phyloP scores from a whole-genome alignment of 1,140 invertebrate genomes.

The Drosophila pseudoananassae region DNA sequence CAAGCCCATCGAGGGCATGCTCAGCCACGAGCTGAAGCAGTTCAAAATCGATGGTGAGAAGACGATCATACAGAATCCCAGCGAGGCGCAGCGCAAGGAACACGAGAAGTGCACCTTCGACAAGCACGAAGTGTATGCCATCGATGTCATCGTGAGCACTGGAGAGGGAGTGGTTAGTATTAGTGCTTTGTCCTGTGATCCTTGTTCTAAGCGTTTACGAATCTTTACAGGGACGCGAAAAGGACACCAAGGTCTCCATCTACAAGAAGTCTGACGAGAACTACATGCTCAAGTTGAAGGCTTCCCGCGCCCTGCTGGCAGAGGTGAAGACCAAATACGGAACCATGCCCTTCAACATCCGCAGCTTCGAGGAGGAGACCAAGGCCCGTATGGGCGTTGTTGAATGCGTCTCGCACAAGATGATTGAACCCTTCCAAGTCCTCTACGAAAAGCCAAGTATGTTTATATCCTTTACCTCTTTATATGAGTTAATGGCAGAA shows the following conservation, averaged over 20 bases:
- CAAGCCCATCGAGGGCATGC: constrained; percentile 99
- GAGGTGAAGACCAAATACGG: constrained; percentile 97
- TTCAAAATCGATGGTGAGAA: constrained; percentile 99
- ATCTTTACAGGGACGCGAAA: constrained; percentile 90
- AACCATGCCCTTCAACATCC: constrained; percentile 96
- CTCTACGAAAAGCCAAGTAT: constrained; percentile 87
- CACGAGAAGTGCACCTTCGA: constrained; percentile 99
- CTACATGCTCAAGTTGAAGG: constrained; percentile 98
- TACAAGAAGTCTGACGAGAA: constrained; percentile 99
- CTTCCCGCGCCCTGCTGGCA: constrained; percentile 97
- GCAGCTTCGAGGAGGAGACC: constrained; percentile 97
- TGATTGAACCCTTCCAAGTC: constrained; percentile 98
- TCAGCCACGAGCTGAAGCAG: constrained; percentile 98
- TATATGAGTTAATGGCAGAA: constrained; percentile 34
- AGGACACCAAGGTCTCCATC: constrained; percentile 97
- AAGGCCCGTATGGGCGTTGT: constrained; percentile 98
- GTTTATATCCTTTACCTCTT: constrained; percentile 13
- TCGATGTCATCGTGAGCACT: constrained; percentile 98
- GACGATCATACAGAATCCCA: constrained; percentile 99
- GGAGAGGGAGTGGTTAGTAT: constrained; percentile 92
- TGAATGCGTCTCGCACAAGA: constrained; percentile 98
- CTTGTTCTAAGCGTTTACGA: constrained; percentile 21
- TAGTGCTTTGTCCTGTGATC: background rate
- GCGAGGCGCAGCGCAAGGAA: constrained; percentile 98
- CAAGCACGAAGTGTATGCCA: constrained; percentile 98